Conservation (phyloP, 2,797 vertebrate genomes). For the Lagocephalus sceleratus region DNA sequence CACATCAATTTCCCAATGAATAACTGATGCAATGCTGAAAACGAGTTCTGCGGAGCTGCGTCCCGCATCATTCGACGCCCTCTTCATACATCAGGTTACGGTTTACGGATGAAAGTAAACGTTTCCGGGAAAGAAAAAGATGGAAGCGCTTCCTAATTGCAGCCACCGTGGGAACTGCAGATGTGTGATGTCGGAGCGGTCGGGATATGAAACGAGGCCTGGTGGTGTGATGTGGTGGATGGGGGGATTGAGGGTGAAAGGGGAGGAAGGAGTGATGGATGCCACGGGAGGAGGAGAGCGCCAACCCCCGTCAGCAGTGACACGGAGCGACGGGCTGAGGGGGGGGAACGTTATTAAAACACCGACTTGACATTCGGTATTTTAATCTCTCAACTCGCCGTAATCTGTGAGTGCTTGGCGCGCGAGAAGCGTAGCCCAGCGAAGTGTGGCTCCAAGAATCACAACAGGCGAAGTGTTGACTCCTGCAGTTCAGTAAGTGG, state of each 20-base stretch:
- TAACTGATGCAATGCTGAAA: neutral
- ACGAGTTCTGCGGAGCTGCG: neutral
- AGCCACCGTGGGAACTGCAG: neutral
- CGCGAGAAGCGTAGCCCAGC: slow-evolving; percentile 19
- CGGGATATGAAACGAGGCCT: neutral
- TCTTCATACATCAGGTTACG: too few species aligned
- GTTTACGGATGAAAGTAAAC: too few species aligned
- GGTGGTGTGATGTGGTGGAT: slow-evolving; percentile 1
- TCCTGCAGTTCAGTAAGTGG: slow-evolving; percentile 28
- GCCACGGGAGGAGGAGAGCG: neutral
- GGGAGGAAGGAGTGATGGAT: slow-evolving; percentile 36
- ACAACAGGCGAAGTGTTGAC: slow-evolving; percentile 21
- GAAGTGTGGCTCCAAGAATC: slow-evolving; percentile 25
- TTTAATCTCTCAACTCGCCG: slow-evolving; percentile 27
- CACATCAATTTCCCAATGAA: neutral
- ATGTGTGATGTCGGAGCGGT: neutral
- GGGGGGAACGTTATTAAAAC: slow-evolving; percentile 28
- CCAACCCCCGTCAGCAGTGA: slow-evolving; percentile 26
- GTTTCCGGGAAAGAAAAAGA: too few species aligned
- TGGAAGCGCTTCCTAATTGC: too few species aligned
- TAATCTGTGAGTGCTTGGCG: slow-evolving; percentile 3
- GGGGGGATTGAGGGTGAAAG: neutral
- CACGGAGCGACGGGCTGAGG: slow-evolving; percentile 17
- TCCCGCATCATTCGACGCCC: too few species aligned
- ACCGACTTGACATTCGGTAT: slow-evolving; percentile 51